Conservation (phyloP, 2,888 invertebrate species). For the Callyntrura guangdongensis region DNA sequence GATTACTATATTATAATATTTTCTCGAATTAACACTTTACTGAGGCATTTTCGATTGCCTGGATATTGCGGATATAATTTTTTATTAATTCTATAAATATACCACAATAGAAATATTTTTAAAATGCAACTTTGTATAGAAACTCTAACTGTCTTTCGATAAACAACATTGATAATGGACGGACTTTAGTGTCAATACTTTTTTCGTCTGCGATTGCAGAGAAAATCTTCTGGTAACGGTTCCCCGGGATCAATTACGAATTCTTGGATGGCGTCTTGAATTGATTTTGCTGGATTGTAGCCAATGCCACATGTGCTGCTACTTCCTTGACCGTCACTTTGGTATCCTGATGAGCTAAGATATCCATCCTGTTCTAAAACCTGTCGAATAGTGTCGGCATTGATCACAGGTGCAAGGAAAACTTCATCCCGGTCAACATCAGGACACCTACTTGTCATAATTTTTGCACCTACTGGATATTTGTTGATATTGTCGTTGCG, state of each 20-base stretch:
- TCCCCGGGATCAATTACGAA: conserved; percentile 76
- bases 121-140: too few species aligned
- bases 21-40: not conserved
- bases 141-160: not conserved
- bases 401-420: conserved; percentile 80
- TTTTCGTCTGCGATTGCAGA: conserved; percentile 58
- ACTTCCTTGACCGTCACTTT: conserved; percentile 73
- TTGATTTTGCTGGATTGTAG: conserved; percentile 45
- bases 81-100: not conserved
- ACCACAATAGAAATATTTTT: not conserved
- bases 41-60: conserved; percentile 16
- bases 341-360: conserved; percentile 67
- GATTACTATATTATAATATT: not conserved
- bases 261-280: conserved; percentile 69
- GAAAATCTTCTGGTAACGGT: conserved; percentile 62
- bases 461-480: conserved; percentile 83
- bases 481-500: conserved; percentile 80
- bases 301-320: conserved; percentile 12
- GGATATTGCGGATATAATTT: not conserved
- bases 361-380: conserved; percentile 77
- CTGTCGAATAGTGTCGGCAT: conserved; percentile 79
- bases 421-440: conserved; percentile 84
- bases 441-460: conserved; percentile 83
- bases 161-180: conserved; percentile 22
- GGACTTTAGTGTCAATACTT: conserved; percentile 53